These are phyloP conservation scores for Myrmecobius fasciatus DNA, from an alignment of 2,113 vertebrate genomes.

Conservation along the genomic window DNA sequence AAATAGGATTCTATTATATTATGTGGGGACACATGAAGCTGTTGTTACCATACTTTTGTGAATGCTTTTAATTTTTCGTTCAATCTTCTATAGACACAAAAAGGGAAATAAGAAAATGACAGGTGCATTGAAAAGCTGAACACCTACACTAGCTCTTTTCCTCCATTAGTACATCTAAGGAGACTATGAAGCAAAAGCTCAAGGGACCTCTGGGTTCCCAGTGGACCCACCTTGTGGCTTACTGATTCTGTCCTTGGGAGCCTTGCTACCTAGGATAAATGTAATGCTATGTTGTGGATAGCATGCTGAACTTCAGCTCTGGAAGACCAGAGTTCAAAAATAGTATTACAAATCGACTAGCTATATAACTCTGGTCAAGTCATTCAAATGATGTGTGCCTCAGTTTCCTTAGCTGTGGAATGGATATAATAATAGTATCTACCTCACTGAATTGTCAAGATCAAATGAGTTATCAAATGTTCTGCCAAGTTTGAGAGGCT, in stretches of 20 bases:
- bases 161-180: not conserved
- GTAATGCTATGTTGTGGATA: not conserved
- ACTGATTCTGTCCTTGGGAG: not conserved
- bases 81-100: slow-evolving; percentile 9
- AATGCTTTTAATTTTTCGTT: slow-evolving; percentile 17
- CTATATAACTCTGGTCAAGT: not conserved
- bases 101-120: slow-evolving; percentile 51
- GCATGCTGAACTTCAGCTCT: not conserved
- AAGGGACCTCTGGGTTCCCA: not conserved
- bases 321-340: no score
- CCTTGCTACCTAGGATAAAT: not conserved
- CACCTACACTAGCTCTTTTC: not conserved
- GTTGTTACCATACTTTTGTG: slow-evolving; percentile 36
- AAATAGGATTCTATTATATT: slow-evolving; percentile 50
- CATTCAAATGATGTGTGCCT: not conserved
- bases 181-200: not conserved
- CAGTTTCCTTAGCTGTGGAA: not conserved
- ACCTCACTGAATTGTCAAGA: not conserved
- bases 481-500: not conserved
- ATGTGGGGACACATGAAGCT: slow-evolving; percentile 44
- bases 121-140: not conserved
- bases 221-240: not conserved
- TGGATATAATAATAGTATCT: not conserved
- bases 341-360: not conserved
- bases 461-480: not conserved